Conservation (phyloP, 2,113 vertebrate species). For the Labeo catla region DNA sequence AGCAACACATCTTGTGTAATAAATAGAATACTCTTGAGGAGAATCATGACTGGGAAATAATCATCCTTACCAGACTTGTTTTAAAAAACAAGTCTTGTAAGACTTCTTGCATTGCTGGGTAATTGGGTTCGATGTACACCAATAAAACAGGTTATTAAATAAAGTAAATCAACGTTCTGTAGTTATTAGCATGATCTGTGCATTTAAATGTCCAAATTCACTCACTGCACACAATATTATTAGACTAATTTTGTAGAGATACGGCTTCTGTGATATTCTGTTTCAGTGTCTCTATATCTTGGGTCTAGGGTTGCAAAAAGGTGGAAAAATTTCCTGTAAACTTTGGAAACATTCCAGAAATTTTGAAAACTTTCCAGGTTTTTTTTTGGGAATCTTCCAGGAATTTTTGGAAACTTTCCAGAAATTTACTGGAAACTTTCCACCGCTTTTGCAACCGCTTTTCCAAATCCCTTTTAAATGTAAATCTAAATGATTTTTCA, state of each 20-base stretch:
- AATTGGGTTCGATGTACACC: neutral
- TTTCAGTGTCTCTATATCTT: no score
- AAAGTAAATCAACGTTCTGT: neutral
- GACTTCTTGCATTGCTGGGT: neutral
- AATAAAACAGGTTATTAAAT: neutral
- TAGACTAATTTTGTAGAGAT: neutral
- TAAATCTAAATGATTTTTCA: no score
- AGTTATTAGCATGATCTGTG: neutral
- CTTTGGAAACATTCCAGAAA: no score
- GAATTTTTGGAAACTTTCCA: no score
- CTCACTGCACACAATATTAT: neutral
- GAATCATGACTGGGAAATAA: neutral
- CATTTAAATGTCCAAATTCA: neutral
- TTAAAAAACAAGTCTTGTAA: neutral
- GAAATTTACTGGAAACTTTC: no score
- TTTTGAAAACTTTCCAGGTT: no score
- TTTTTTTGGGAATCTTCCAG: no score
- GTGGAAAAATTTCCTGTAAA: no score
- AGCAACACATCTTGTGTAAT: neutral
- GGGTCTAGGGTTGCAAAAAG: no score
- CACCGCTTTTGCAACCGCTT: no score
- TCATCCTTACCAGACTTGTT: neutral
- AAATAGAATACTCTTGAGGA: neutral
- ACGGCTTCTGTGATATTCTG: no score
- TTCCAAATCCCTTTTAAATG: no score